These are phyloP conservation scores for Drosophila ohnishii DNA, from an alignment of 1,140 invertebrate genomes.

Conservation along the genomic window DNA sequence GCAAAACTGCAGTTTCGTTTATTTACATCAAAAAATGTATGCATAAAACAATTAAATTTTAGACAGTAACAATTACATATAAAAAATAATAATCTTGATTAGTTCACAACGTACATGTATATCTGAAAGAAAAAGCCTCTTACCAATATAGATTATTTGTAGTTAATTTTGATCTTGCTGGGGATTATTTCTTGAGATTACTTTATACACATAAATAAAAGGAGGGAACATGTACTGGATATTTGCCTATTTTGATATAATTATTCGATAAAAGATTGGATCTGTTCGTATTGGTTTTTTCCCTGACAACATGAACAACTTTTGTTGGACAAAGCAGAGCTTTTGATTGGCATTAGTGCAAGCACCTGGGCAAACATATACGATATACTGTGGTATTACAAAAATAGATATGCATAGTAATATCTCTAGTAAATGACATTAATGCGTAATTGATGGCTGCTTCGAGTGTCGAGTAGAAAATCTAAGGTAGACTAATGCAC, in stretches of 20 bases:
- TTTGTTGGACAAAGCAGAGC: not conserved
- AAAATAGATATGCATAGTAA: slow-evolving; percentile 33
- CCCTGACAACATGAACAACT: slow-evolving; percentile 10
- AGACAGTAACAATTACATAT: slow-evolving; percentile 54
- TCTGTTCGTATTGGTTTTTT: not conserved
- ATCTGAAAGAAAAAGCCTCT: slow-evolving; percentile 31
- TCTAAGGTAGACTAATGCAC: slow-evolving; percentile 50
- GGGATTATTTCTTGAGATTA: not conserved
- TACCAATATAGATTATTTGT: slow-evolving; percentile 8
- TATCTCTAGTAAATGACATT: slow-evolving; percentile 12
- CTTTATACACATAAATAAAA: slow-evolving; percentile 11
- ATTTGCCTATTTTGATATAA: slow-evolving; percentile 1
- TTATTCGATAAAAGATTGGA: slow-evolving; percentile 32
- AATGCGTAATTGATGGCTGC: slow-evolving; percentile 33
- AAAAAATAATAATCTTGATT: slow-evolving; percentile 23
- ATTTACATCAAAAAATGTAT: slow-evolving; percentile 26
- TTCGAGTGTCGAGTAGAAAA: slow-evolving; percentile 9
- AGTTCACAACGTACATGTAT: slow-evolving; percentile 11
- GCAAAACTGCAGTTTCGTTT: slow-evolving; percentile 40
- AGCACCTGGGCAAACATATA: slow-evolving; percentile 48
- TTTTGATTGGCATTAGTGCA: slow-evolving; percentile 19
- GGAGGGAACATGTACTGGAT: not conserved
- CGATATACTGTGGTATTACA: slow-evolving; percentile 2
- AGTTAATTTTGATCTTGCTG: slow-evolving; percentile 4
- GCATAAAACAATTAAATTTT: slow-evolving; percentile 36